Base-by-base conservation (phyloP, 2,888 invertebrate species). In the Aporophyla nigra region DNA sequence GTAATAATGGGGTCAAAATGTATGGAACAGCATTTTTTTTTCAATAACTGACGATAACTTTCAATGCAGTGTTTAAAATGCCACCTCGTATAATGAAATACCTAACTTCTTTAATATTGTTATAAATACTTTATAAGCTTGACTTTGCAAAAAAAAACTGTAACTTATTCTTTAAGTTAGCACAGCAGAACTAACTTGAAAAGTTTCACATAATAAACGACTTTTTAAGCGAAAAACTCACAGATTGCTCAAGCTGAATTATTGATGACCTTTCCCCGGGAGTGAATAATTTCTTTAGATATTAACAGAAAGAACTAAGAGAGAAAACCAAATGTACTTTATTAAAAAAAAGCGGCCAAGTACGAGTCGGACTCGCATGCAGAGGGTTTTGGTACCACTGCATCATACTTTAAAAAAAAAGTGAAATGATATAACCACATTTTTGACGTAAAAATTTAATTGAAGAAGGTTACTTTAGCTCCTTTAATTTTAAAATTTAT, bases 161-260 rank as follows among this genome's bases (percentile, higher is more conserved):
- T 24, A 67, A 75, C 19, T 69, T 67, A 56, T 46, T 77, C 70
- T 68, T 71, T 65, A 53, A 78, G 53, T 71, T 27, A 71, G 43
- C 53, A 83, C 14, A 53, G 65, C 27, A 58, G 54, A 74, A 84
- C 68, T 84, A 73, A 86, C 74, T 70, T 46, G 6, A 19, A 74
- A 76, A 82, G 69, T 81, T 78, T 66, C 65, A 71, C 53, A 65
- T 78, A 33, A 77, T 71, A 73, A 78, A 84, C 46, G 74, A 86
- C 46, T 78, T 85, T 85, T 73, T 76, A 72, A 83, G 59, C 72
- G 77, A 77, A 85, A 82, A 83, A 77, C 40, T 86, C 76, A 53
- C 74, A 67, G 74, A 77, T 73, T 83, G 65, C 76, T 73, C 62
- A n/a, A 71, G 56, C 43, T 85, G 86, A 82, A 86, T 84, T 82